A percentile compares a stretch with the other conserved stretches of the same genome.
These are phyloP conservation scores for Scolanthus callimorphus DNA, from an alignment of 92 coral and sea anemone species.

Conservation along the genomic window DNA sequence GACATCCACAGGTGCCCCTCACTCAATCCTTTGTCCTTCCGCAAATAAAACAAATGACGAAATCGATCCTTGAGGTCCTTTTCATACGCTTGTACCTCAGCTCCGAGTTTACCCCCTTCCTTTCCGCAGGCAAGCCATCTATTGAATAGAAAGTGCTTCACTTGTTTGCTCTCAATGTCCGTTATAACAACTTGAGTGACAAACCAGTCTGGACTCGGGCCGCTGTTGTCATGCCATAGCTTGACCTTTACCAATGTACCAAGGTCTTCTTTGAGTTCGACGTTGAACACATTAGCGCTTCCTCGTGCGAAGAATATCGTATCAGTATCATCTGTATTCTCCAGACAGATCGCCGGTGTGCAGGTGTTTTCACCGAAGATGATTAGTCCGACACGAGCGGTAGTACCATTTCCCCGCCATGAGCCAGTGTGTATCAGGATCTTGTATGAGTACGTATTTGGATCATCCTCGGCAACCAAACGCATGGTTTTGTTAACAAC, in stretches of 20 bases:
- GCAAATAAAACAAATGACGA: constrained; percentile 46
- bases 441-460: constrained; percentile 9
- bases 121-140: constrained; percentile 85
- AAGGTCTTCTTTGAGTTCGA: constrained; percentile 47
- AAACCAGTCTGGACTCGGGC: constrained; percentile 79
- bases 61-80: constrained; percentile 46
- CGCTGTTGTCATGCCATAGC: constrained; percentile 89
- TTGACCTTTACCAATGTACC: constrained; percentile 66
- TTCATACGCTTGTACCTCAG: constrained; percentile 43
- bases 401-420: constrained; percentile 79
- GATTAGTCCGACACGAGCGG: constrained; percentile 73
- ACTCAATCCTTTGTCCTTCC: constrained; percentile 68
- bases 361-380: constrained; percentile 70
- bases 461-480: not conserved
- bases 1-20: constrained; percentile 83
- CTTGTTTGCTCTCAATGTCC: constrained; percentile 34
- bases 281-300: constrained; percentile 67
- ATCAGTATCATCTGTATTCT: constrained; percentile 20
- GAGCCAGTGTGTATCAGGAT: constrained; percentile 66
- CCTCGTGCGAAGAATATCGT: constrained; percentile 63
- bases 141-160: constrained; percentile 65
- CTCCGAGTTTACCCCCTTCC: constrained; percentile 56
- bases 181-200: constrained; percentile 52
- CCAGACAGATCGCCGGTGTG: constrained; percentile 50
- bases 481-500: constrained; percentile 21